A percentile compares a stretch with the other conserved stretches of the same genome.
These are phyloP conservation scores for Grallaria varia DNA, from an alignment of 2,113 vertebrate genomes.

Conservation along the genomic window DNA sequence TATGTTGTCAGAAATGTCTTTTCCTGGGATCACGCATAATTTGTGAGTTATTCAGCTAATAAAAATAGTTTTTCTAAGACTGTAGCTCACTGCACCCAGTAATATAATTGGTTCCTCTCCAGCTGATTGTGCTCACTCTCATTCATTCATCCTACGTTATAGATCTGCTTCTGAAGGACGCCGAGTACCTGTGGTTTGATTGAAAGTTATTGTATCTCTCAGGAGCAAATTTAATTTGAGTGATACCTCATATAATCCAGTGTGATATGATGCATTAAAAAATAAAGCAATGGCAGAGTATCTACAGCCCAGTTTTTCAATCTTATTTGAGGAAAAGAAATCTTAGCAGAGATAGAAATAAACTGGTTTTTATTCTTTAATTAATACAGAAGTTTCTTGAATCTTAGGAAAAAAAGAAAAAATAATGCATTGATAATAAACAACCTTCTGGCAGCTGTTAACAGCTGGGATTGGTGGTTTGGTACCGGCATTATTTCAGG, in stretches of 20 bases:
- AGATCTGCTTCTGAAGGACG: not conserved
- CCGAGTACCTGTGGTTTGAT: slow-evolving; percentile 9
- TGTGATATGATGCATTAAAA: slow-evolving; percentile 16
- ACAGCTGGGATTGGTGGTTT: not conserved
- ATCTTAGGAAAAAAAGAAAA: not conserved
- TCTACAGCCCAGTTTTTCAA: not conserved
- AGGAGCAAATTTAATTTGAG: slow-evolving; percentile 37
- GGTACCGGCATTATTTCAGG: not conserved
- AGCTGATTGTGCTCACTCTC: not conserved
- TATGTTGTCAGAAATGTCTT: not conserved
- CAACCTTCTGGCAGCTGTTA: not conserved
- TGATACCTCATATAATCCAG: not conserved
- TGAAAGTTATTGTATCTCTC: slow-evolving; percentile 32
- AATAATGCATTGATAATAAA: not conserved
- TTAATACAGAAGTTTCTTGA: not conserved
- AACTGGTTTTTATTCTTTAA: not conserved
- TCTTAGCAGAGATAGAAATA: not conserved
- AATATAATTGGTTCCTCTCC: not conserved
- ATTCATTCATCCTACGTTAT: not conserved
- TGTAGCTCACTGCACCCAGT: not conserved
- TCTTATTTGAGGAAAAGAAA: not conserved
- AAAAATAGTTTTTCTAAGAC: not conserved
- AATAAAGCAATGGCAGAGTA: not conserved
- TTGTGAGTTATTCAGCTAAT: not conserved
- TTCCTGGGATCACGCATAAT: not conserved